These are phyloP conservation scores for Uloborus diversus DNA, from an alignment of 1,140 invertebrate genomes.

Conservation along the genomic window DNA sequence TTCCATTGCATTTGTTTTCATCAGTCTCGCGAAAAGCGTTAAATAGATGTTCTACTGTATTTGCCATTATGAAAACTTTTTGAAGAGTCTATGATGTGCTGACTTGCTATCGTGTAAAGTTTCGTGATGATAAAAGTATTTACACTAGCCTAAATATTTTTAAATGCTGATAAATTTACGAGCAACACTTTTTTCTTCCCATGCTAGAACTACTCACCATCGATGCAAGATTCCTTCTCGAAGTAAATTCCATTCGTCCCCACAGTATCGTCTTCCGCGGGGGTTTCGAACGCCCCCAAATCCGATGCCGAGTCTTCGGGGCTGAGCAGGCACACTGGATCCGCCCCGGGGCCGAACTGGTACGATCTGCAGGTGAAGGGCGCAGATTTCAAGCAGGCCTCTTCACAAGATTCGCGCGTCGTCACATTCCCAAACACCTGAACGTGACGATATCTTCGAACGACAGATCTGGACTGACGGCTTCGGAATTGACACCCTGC, in stretches of 20 bases:
- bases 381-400: constrained; percentile 10
- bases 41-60: no score
- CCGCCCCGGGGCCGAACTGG: constrained; percentile 7
- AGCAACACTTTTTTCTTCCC: no score
- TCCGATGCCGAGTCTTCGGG: constrained; percentile 51
- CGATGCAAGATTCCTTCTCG: constrained; percentile 49
- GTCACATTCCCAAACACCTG: constrained; percentile 15
- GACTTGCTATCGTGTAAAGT: no score
- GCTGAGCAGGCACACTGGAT: constrained; percentile 21
- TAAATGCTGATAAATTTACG: no score
- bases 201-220: constrained; percentile 42
- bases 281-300: neutral
- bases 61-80: no score
- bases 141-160: no score
- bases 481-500: constrained; percentile 20
- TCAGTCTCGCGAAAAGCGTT: no score
- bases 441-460: constrained; percentile 13
- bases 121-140: no score
- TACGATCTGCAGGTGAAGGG: constrained; percentile 50
- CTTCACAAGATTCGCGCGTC: constrained; percentile 13
- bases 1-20: no score
- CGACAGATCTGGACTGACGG: neutral
- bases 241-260: neutral
- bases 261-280: neutral
- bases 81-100: no score